A percentile compares a stretch with the other conserved stretches of the same genome.
phyloP scores from a whole-genome alignment of 2,113 vertebrate genomes.

The Nymphicus hollandicus region DNA sequence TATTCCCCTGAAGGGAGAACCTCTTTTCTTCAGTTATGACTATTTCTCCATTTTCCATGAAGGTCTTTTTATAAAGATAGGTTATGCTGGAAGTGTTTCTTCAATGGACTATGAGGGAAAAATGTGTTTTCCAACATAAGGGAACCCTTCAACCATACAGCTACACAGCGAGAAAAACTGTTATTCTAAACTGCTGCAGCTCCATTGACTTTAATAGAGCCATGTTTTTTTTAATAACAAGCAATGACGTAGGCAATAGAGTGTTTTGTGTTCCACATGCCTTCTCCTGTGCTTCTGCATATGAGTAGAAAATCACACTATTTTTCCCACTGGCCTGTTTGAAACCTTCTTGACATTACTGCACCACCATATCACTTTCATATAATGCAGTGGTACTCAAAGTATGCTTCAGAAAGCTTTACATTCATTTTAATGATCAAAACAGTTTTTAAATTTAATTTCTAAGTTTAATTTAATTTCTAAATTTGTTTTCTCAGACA shows the following conservation, averaged over 20 bases:
- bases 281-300: background rate
- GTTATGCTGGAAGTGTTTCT: background rate
- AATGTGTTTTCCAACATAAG: background rate
- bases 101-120: background rate
- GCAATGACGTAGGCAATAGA: background rate
- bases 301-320: background rate
- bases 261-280: background rate
- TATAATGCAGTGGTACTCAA: background rate
- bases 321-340: background rate
- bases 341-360: background rate
- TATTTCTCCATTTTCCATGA: background rate
- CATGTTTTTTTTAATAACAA: background rate
- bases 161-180: background rate
- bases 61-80: background rate
- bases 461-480: background rate
- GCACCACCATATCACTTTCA: background rate
- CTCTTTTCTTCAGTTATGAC: background rate
- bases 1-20: background rate
- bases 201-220: background rate
- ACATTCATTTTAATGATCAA: background rate
- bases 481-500: background rate
- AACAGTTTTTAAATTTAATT: background rate
- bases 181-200: background rate
- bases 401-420: background rate
- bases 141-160: background rate